These are phyloP conservation scores for Meteorus cinctellus DNA, from an alignment of 2,888 invertebrate genomes.

Conservation along the genomic window DNA sequence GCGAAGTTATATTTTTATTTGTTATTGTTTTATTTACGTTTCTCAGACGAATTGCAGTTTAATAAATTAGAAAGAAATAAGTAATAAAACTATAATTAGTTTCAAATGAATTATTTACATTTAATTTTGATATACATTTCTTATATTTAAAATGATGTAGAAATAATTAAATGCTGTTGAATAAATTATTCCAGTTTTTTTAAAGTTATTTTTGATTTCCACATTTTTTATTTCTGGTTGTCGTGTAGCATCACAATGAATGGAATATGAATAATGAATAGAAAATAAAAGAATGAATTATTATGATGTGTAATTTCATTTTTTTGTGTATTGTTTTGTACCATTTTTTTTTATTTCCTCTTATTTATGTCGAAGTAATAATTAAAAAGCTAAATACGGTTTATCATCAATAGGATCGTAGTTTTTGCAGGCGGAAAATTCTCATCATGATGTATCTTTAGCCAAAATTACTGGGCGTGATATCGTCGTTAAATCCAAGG, in stretches of 20 bases:
- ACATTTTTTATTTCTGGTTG: too few relatives aligned
- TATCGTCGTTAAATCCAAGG: slow-evolving; percentile 28
- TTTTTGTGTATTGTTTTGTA: neutral
- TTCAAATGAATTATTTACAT: too few relatives aligned
- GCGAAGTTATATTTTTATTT: too few relatives aligned
- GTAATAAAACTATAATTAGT: too few relatives aligned
- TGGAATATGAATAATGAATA: neutral
- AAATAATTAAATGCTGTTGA: too few relatives aligned
- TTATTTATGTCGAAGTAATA: neutral
- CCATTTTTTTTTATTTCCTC: neutral
- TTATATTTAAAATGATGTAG: too few relatives aligned
- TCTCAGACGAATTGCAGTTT: too few relatives aligned
- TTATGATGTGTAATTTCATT: neutral
- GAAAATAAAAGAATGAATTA: neutral
- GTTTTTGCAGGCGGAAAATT: slow-evolving; percentile 12
- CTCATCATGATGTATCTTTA: slow-evolving; percentile 10
- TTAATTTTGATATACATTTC: too few relatives aligned
- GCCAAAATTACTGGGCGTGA: slow-evolving; percentile 25
- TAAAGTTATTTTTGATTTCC: too few relatives aligned
- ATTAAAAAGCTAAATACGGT: neutral
- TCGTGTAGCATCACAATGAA: neutral
- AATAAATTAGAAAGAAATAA: too few relatives aligned
- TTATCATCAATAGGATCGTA: slow-evolving; percentile 3
- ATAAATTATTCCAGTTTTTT: too few relatives aligned
- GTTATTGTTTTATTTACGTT: too few relatives aligned